These are phyloP conservation scores for Sitta europaea DNA, from an alignment of 2,113 vertebrate genomes.

Conservation along the genomic window DNA sequence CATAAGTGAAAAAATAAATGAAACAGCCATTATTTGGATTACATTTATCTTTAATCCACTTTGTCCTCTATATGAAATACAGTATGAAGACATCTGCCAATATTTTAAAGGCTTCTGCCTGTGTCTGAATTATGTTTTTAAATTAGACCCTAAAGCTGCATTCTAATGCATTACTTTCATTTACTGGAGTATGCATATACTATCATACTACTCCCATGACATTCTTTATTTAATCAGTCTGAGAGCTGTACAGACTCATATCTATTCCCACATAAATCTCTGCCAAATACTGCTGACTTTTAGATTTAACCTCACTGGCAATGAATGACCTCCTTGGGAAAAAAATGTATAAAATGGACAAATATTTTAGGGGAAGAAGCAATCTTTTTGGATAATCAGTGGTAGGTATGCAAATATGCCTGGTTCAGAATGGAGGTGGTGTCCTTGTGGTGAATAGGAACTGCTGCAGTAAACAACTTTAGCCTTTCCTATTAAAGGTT, in stretches of 20 bases:
- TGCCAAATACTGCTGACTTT: slow-evolving; percentile 58
- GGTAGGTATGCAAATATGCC: not conserved
- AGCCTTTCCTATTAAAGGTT: slow-evolving; percentile 54
- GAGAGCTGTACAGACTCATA: slow-evolving; percentile 49
- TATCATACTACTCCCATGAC: slow-evolving; percentile 40
- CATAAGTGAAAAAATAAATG: slow-evolving; percentile 13
- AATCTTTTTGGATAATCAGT: not conserved
- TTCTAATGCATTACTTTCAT: slow-evolving; percentile 70
- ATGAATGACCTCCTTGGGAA: slow-evolving; percentile 38
- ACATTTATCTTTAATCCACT: slow-evolving; percentile 66
- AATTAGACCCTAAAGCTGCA: slow-evolving; percentile 70
- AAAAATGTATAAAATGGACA: not conserved
- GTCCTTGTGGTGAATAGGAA: slow-evolving; percentile 34
- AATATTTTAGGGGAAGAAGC: not conserved
- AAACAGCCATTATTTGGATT: slow-evolving; percentile 48
- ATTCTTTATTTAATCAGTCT: slow-evolving; percentile 69
- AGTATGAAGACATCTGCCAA: slow-evolving; percentile 68
- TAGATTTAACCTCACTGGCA: slow-evolving; percentile 54
- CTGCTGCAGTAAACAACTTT: slow-evolving; percentile 3
- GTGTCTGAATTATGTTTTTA: slow-evolving; percentile 67
- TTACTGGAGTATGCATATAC: slow-evolving; percentile 48
- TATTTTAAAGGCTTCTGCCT: slow-evolving; percentile 71
- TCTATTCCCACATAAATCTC: slow-evolving; percentile 57
- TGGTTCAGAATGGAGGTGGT: not conserved
- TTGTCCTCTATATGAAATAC: slow-evolving; percentile 64